Conservation (phyloP, 2,113 vertebrate species). For the Anhinga rufa region DNA sequence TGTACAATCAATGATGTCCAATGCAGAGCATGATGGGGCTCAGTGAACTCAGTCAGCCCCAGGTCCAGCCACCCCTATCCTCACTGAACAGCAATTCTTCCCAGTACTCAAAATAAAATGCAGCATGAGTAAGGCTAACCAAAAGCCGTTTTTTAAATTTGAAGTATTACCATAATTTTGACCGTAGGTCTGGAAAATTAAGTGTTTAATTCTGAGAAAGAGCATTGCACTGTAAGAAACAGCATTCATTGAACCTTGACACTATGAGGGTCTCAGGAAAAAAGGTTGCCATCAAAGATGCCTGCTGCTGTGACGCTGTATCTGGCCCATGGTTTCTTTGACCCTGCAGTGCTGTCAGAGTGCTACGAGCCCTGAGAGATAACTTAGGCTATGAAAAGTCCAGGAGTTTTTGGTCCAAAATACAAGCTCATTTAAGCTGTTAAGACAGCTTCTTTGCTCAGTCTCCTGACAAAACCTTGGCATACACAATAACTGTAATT, state of each 20-base stretch:
- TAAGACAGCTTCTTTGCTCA: not conserved
- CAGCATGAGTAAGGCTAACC: not conserved
- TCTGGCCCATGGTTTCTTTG: not conserved
- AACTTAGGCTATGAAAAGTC: not conserved
- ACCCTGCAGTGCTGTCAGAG: not conserved
- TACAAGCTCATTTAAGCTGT: not conserved
- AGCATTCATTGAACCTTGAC: not conserved
- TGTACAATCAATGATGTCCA: not conserved
- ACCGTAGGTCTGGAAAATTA: not conserved
- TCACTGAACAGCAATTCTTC: not conserved
- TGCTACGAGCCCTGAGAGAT: not conserved
- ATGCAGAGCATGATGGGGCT: not conserved
- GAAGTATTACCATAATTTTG: not conserved
- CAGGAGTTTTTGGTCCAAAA: not conserved
- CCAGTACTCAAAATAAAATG: not conserved
- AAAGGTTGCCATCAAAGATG: not conserved
- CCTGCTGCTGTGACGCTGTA: not conserved
- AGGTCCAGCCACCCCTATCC: not conserved
- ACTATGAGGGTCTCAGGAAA: not conserved
- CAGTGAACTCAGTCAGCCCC: rapidly evolving
- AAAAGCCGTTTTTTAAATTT: not conserved
- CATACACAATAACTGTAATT: not conserved
- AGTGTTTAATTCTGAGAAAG: not conserved
- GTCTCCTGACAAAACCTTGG: not conserved
- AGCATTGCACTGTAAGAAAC: not conserved